Base-by-base conservation (phyloP, 2,113 vertebrate genomes). In the Pholis gunnellus region DNA sequence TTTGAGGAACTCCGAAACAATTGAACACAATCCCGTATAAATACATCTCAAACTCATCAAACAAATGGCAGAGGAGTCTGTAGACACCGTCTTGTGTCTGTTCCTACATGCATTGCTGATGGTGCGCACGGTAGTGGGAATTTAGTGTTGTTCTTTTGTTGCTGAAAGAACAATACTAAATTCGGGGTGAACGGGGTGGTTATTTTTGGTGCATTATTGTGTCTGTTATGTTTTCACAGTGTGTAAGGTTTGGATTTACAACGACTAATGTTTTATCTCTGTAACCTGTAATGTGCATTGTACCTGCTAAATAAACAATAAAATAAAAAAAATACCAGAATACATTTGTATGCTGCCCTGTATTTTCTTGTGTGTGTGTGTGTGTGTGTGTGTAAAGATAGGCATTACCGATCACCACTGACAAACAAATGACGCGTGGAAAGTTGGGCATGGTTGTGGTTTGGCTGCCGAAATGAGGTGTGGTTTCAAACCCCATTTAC, bases 371-470 rank as follows among this genome's bases (percentile, higher is more conserved):
- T 52, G 22, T 8, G n/a, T n/a, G n/a, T 25, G 9, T 52, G 22
- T 8, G 7, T 38, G 13, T n/a, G 50, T 7, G 20, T n/a, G 50
- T n/a, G 50, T 56, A 5, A 15, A 42, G 20, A n/a, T 6, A 68
- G 0, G 3, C 18, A 50, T 20, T 11, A 11, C 14, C 9, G 6
- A 5, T 72, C 50, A 27, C n/a, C 15, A 36, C n/a, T 34, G 5
- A 66, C 48, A 42, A 75, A 81, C 40, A 69, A 75, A 60, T 38
- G 31, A 27, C 3, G 25, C 0, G 9, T 54, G 72, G 79, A 75
- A 75, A 69, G 64, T 42, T 42, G 3, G 56, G 46, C 42, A 31
- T 15, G 3, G 64, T 18, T 52, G 72, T 70, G 72, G 79, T 34
- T 70, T 36, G 25, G n/a, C 22, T 9, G 13, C 27, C 0, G 38